Evolutionary conservation across 2,888 invertebrate genomes (phyloP).

Genomic region (Cerastis leucographa): DNA sequence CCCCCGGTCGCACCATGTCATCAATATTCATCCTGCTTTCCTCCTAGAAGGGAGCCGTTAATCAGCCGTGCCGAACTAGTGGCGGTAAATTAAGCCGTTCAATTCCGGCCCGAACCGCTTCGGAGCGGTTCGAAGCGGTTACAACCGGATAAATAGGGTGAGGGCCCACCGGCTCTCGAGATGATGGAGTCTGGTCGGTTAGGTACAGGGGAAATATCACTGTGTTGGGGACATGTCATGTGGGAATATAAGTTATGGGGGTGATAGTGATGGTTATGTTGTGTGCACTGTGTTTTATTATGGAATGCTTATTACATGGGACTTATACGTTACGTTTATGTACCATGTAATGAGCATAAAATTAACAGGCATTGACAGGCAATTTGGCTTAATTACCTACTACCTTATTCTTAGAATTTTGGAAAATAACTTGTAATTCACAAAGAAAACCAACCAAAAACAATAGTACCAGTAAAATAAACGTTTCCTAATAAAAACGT

Average conservation of each 20-base stretch:
- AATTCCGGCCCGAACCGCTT: slow-evolving; percentile 63
- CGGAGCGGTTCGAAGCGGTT: slow-evolving; percentile 65
- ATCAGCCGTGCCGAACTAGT: slow-evolving; percentile 64
- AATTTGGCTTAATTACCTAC: not conserved
- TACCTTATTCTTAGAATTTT: not conserved
- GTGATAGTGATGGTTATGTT: slow-evolving; percentile 3
- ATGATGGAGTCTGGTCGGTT: slow-evolving; percentile 45
- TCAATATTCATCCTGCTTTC: slow-evolving; percentile 65
- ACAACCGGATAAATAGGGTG: slow-evolving; percentile 63
- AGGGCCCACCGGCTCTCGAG: slow-evolving; percentile 55
- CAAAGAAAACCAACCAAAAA: not conserved
- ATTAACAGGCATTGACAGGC: too few species aligned
- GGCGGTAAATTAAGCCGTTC: slow-evolving; percentile 68
- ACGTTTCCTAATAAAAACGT: slow-evolving; percentile 29
- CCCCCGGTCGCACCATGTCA: slow-evolving; percentile 42
- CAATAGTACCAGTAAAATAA: slow-evolving; percentile 3
- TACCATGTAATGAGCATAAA: too few species aligned
- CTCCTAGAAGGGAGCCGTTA: slow-evolving; percentile 63
- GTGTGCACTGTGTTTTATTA: slow-evolving; percentile 2
- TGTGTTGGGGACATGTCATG: slow-evolving; percentile 6
- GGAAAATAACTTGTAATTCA: not conserved
- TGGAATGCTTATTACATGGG: too few species aligned
- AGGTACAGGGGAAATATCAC: slow-evolving; percentile 21
- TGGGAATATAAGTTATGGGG: slow-evolving; percentile 18
- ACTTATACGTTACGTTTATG: not conserved